These are phyloP conservation scores for Ellobium chinense DNA, from an alignment of 2,888 invertebrate genomes.

Conservation along the genomic window DNA sequence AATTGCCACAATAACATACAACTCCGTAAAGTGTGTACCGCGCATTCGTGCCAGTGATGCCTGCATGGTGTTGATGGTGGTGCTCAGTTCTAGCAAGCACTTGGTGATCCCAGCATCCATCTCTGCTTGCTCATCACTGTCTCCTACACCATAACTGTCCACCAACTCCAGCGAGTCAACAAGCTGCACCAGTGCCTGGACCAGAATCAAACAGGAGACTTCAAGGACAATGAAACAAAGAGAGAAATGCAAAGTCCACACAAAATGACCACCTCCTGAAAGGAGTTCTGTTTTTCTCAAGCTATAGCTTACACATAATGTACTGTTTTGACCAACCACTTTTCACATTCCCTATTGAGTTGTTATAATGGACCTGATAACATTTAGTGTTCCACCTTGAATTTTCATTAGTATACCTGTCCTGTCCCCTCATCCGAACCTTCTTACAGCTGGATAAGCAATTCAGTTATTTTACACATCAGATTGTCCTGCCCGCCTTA, in stretches of 20 bases:
- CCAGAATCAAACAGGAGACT: conserved; percentile 51
- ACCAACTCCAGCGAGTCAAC: not conserved
- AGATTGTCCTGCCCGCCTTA: too few relatives aligned
- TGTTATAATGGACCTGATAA: too few relatives aligned
- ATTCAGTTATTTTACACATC: too few relatives aligned
- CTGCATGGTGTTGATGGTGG: conserved; percentile 1
- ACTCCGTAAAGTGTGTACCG: conserved; percentile 50
- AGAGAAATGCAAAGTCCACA: not conserved
- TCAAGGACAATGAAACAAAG: conserved; percentile 12
- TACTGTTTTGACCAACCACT: too few relatives aligned
- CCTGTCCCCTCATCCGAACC: too few relatives aligned
- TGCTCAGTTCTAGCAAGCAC: not conserved
- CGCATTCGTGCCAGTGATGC: conserved; percentile 9
- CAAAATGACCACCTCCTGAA: too few relatives aligned
- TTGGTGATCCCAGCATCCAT: not conserved
- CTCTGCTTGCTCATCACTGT: not conserved
- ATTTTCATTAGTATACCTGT: too few relatives aligned
- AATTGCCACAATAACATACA: conserved; percentile 15
- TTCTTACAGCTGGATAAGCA: too few relatives aligned
- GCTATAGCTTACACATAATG: too few relatives aligned
- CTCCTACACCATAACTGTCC: not conserved
- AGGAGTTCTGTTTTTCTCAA: too few relatives aligned
- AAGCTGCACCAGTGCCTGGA: not conserved
- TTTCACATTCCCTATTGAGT: too few relatives aligned
- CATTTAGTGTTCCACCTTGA: too few relatives aligned